Percentiles rank a stretch among this genome's conserved stretches.
phyloP scores from a whole-genome alignment of 2,113 vertebrate genomes.

The Neofelis nebulosa region DNA sequence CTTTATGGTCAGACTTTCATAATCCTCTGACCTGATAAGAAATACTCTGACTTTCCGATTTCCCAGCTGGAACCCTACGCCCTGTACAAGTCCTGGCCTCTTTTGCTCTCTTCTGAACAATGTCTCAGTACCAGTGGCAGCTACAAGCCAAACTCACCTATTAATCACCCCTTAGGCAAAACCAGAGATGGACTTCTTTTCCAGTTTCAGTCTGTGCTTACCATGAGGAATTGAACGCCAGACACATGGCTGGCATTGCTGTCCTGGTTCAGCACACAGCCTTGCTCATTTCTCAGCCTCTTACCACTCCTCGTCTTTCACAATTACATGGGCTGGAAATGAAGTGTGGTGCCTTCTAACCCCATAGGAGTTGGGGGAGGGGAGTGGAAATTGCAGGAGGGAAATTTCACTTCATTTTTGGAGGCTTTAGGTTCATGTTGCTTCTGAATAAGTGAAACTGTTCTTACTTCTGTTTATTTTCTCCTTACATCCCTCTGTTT shows the following conservation, averaged over 20 bases:
- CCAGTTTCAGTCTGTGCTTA: neutral
- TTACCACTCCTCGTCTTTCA: rapidly evolving
- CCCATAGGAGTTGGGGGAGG: too few species aligned
- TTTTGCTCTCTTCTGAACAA: neutral
- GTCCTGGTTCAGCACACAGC: neutral
- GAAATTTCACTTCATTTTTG: neutral
- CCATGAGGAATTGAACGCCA: neutral
- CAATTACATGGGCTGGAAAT: rapidly evolving
- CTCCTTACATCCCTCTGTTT: neutral
- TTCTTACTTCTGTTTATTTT: neutral
- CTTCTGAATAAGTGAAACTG: neutral
- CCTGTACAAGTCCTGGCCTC: neutral
- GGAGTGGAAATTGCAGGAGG: too few species aligned
- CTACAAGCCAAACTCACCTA: neutral
- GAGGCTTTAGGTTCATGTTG: neutral
- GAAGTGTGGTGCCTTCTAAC: neutral
- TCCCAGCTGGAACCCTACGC: neutral
- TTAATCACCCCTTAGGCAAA: neutral
- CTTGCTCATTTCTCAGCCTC: neutral
- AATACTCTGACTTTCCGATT: neutral
- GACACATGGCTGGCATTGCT: neutral
- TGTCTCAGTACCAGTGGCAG: neutral
- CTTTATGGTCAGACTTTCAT: neutral
- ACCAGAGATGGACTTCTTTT: neutral
- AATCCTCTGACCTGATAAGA: neutral